phyloP scores from a whole-genome alignment of 2,113 vertebrate genomes.

The Canis aureus region DNA sequence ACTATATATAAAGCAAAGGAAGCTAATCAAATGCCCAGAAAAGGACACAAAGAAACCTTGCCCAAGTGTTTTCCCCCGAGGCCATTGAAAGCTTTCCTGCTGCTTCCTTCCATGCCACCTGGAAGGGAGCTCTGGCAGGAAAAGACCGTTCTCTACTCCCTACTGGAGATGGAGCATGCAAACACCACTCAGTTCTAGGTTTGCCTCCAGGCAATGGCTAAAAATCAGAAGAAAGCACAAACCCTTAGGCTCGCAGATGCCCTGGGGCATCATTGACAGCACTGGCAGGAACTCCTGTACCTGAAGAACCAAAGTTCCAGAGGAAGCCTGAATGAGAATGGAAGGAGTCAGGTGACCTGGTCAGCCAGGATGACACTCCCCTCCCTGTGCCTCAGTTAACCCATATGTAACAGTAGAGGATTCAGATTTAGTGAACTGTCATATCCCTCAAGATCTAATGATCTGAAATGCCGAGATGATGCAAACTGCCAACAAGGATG shows the following conservation, averaged over 20 bases:
- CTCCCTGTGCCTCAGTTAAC: neutral
- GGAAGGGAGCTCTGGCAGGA: too few relatives aligned
- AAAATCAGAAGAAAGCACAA: neutral
- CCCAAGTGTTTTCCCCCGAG: neutral
- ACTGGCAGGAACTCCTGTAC: neutral
- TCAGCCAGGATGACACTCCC: neutral
- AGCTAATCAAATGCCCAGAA: neutral
- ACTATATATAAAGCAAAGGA: conserved; percentile 58
- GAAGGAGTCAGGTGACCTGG: neutral
- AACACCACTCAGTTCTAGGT: neutral
- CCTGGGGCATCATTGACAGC: neutral
- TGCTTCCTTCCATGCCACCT: neutral
- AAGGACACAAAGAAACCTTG: conserved; percentile 19
- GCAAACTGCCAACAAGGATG: neutral
- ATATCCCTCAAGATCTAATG: neutral
- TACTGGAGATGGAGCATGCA: neutral
- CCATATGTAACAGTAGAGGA: neutral
- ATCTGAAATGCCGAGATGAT: neutral
- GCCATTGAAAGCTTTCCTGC: neutral
- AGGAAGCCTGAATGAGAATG: accelerated
- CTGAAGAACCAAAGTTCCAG: neutral
- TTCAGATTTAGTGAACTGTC: neutral
- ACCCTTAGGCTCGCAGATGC: accelerated
- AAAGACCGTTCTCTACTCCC: neutral
- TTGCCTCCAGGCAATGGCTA: neutral